phyloP scores from a whole-genome alignment of 2,797 vertebrate species.

The Brotula barbata region DNA sequence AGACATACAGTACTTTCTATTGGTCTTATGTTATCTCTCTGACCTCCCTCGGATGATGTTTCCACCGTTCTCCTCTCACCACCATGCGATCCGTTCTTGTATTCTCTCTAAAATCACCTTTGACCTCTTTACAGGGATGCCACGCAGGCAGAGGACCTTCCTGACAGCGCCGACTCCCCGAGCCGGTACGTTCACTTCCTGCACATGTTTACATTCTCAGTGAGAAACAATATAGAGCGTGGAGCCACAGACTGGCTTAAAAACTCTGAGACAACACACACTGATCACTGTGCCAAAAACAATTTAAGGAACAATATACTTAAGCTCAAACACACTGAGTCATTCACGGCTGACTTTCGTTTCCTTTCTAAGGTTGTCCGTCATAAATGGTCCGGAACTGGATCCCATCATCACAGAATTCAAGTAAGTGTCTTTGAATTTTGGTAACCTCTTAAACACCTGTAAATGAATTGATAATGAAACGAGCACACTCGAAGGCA shows the following conservation, averaged over 20 bases:
- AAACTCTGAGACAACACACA: not conserved
- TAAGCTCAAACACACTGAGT: not conserved
- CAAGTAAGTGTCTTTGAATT: slow-evolving; percentile 63
- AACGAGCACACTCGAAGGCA: too few species aligned
- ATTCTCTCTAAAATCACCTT: slow-evolving; percentile 39
- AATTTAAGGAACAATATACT: not conserved
- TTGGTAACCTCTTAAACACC: too few species aligned
- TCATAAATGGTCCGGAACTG: slow-evolving; percentile 70
- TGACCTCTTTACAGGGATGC: slow-evolving; percentile 61
- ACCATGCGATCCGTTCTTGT: slow-evolving; percentile 18
- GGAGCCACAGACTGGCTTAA: too few species aligned
- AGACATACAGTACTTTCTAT: too few species aligned
- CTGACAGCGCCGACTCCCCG: slow-evolving; percentile 55
- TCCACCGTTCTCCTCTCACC: slow-evolving; percentile 29
- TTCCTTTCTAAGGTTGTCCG: slow-evolving; percentile 65
- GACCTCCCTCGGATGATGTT: too few species aligned
- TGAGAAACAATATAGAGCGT: not conserved
- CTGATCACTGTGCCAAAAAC: not conserved
- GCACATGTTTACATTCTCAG: not conserved
- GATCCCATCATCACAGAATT: slow-evolving; percentile 76
- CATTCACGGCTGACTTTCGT: not conserved
- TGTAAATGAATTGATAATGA: too few species aligned
- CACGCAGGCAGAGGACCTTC: slow-evolving; percentile 40
- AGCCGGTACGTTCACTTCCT: slow-evolving; percentile 58
- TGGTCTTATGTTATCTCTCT: too few species aligned